Evolutionary conservation across 2,888 invertebrate species (phyloP), one percentile per base, ranked within the genome.

Genomic region (Chloromyia formosa): DNA sequence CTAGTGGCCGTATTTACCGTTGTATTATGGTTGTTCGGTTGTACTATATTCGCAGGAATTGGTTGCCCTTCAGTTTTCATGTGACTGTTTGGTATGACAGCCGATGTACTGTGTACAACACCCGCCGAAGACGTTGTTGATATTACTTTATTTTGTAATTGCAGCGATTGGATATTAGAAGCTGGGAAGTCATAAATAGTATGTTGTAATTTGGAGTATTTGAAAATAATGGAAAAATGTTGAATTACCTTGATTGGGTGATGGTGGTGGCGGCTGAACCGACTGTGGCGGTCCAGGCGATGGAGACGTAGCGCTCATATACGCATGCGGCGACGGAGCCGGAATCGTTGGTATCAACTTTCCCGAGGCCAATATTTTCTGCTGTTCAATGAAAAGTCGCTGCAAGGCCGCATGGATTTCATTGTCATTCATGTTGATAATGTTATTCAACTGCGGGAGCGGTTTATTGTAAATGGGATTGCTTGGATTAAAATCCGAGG

Each of bases 301-400:
- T 22, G 82, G 82, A 64, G 56, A 35, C 23, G 61, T 20, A 4
- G 72, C n/a, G 1, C 53, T 14, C 54, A 74, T 60, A 16, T 66
- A 74, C 7, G 74, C 74, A 62, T 68, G 73, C 10, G 61, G 64
- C 14, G 74, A 81, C 7, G 83, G 84, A 22, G 85, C 83, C 3
- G 85, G 86, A 73, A 88, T 86, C 7, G 89, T 89, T 7, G 90
- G 88, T 78, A 92, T 87, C 76, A 91, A 85, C 84, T 92, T 92
- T 9, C 92, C 93, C 12, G 90, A 89, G 0, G 91, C 89, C 77
- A 93, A 81, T 77, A 93, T 92, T 81, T 90, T 91, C 77, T 91
- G 89, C 80, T 93, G 92, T 77, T 92, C 91, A 74, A 89, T 87
- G 79, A 90, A 89, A 42, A 93, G 83, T 78, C 89, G 87, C 75